These are phyloP conservation scores for Chymomyza caudatula DNA, from an alignment of 2,888 invertebrate species.

Conservation along the genomic window DNA sequence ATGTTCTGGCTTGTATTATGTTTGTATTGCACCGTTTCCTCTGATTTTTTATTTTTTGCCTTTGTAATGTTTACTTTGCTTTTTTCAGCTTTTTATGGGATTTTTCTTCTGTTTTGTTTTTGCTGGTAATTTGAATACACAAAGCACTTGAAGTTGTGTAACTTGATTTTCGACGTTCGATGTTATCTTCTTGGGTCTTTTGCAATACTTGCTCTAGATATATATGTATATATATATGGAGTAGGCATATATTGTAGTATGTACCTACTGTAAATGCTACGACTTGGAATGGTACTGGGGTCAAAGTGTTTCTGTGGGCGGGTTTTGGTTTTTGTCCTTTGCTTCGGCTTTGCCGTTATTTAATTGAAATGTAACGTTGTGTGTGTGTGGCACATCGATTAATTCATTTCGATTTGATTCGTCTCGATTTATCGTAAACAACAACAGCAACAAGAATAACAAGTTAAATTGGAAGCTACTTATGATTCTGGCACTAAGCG, in stretches of 20 bases:
- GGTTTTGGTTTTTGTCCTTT: not conserved
- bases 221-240: conserved; percentile 8
- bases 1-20: conserved; percentile 9
- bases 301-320: conserved; percentile 15
- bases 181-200: conserved; percentile 15
- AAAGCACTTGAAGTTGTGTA: conserved; percentile 5
- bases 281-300: conserved; percentile 59
- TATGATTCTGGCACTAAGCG: conserved; percentile 27
- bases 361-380: conserved; percentile 32
- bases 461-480: conserved; percentile 37
- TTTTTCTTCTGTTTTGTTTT: not conserved
- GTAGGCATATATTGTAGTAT: conserved; percentile 4
- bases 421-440: conserved; percentile 33
- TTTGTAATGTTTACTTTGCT: conserved; percentile 4
- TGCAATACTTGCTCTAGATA: conserved; percentile 12
- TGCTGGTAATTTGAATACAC: conserved; percentile 2
- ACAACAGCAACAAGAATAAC: conserved; percentile 36
- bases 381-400: conserved; percentile 22
- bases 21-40: conserved; percentile 15
- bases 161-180: conserved; percentile 6
- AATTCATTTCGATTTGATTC: conserved; percentile 29
- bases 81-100: not conserved
- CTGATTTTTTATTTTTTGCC: conserved; percentile 1
- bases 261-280: conserved; percentile 34
- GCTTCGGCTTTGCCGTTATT: conserved; percentile 10